phyloP scores from a whole-genome alignment of 2,888 invertebrate genomes.

The Tanypteryx hageni region DNA sequence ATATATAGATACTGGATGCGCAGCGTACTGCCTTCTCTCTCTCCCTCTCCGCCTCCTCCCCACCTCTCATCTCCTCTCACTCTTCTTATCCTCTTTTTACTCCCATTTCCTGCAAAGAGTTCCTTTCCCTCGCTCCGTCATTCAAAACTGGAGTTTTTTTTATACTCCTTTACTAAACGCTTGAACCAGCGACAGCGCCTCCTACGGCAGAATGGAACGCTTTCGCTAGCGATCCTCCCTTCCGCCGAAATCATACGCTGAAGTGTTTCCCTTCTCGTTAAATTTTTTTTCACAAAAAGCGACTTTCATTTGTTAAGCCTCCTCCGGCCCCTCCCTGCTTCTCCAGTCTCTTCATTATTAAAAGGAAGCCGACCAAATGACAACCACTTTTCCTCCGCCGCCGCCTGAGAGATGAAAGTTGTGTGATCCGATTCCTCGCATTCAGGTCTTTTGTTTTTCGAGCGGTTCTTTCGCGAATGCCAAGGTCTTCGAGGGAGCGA shows the following conservation, averaged over 20 bases:
- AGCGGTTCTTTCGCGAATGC: background rate
- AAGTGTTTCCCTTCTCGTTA: background rate
- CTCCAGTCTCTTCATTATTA: background rate
- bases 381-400: background rate
- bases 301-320: background rate
- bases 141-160: background rate
- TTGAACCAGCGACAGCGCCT: slow-evolving; percentile 1
- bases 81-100: too few relatives aligned
- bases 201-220: background rate
- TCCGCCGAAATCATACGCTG: background rate
- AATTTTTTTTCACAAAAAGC: background rate
- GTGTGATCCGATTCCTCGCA: background rate
- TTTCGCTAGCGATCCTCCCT: background rate
- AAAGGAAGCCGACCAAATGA: background rate
- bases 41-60: too few relatives aligned
- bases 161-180: background rate
- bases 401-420: background rate
- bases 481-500: background rate
- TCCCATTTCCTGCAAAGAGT: background rate
- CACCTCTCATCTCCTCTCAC: too few relatives aligned
- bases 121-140: background rate
- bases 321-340: background rate
- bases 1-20: too few relatives aligned
- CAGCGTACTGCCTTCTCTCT: too few relatives aligned
- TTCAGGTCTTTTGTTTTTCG: background rate